Conservation (phyloP, 2,113 vertebrate genomes). For the Suncus etruscus region DNA sequence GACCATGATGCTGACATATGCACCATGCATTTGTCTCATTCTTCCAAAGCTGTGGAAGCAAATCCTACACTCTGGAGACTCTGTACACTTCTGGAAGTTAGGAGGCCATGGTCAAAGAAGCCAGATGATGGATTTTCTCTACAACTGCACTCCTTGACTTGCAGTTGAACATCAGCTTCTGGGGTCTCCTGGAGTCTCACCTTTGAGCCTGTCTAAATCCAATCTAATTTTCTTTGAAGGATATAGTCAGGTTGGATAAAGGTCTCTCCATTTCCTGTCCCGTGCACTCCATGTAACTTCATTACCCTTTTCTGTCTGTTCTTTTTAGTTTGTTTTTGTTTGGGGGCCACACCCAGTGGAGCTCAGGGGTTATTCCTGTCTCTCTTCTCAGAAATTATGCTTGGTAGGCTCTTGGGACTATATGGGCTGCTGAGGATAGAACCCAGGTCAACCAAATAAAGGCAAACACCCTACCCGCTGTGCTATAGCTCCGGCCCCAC, state of each 20-base stretch:
- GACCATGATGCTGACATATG: rapidly evolving
- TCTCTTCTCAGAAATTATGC: too few relatives aligned
- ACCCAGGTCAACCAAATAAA: too few relatives aligned
- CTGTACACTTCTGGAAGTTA: neutral
- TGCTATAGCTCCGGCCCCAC: too few relatives aligned
- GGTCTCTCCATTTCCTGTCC: too few relatives aligned
- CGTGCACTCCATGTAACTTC: neutral
- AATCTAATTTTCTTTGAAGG: neutral
- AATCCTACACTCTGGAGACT: rapidly evolving
- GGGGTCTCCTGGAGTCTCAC: neutral
- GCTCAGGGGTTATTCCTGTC: too few relatives aligned
- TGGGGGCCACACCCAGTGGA: too few relatives aligned
- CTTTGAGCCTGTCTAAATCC: neutral
- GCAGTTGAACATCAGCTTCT: neutral
- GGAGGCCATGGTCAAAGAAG: neutral
- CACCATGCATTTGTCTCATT: neutral
- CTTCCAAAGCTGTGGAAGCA: too few relatives aligned
- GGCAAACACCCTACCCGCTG: too few relatives aligned
- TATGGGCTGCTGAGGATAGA: too few relatives aligned
- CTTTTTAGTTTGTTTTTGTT: too few relatives aligned
- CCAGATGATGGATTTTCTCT: neutral
- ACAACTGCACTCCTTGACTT: neutral
- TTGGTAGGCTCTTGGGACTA: too few relatives aligned
- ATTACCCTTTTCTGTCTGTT: too few relatives aligned
- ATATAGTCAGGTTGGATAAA: neutral